Base-by-base conservation (phyloP, 2,113 vertebrate genomes). In the Phylloscopus trochilus region DNA sequence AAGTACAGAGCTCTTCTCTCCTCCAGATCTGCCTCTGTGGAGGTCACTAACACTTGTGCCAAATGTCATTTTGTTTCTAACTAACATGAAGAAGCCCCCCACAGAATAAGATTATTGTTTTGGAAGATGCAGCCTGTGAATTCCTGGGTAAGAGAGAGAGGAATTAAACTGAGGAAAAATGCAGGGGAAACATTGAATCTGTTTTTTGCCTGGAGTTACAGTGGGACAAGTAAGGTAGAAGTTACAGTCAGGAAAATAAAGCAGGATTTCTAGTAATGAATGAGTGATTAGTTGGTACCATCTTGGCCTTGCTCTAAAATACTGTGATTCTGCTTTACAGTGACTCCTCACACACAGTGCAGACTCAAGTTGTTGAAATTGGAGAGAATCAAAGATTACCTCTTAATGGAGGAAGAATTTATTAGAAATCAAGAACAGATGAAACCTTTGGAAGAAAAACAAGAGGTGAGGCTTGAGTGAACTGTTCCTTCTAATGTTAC, bases 391-490 rank as follows among this genome's bases (percentile, higher is more conserved):
- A 99, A 99, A 97, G 99, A 99, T 94, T 99, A 99, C 15, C 98
- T 99, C 37, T 97, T 99, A 83, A 99, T 99, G 99, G 99, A 99
- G 91, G 99, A 99, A 93, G 99, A 99, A 89, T 99, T 99, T 96
- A 99, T 99, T 96, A 98, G 99, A 91, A 99, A 99, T 94, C 99
- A 99, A 97, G 99, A 99, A 92, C 99, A 99, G 82, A 99, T 99
- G 99, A 99, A 99, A 94, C 99, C 99, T 31, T 96, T 99, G 90
- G 99, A 99, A 97, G 99, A 99, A 97, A 99, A 99, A 90, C 99
- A 99, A 92, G 99, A 99, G 99, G 99, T 99, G 21, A 92, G 94
- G 26, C 64, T 93, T 63, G 68, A 70, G 21, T 46, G 21, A 83
- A 24, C 27, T 52, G 37, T 68, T 89, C 31, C 3, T 62, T 66